These are phyloP conservation scores for Hydrochoerus hydrochaeris DNA, from an alignment of 2,113 vertebrate species.

Conservation along the genomic window DNA sequence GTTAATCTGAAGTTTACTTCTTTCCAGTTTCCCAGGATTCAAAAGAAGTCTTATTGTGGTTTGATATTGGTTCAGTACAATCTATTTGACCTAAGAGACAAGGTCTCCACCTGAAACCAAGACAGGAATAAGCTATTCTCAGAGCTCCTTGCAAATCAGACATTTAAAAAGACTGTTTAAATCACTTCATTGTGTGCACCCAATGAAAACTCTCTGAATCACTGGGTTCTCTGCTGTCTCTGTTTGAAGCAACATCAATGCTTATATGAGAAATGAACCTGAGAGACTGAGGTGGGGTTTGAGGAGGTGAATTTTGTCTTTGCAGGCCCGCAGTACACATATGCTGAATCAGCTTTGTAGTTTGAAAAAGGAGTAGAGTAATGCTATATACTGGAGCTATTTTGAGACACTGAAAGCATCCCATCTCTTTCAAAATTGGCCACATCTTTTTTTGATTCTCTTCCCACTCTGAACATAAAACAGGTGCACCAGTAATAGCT, in stretches of 20 bases:
- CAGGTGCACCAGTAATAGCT: conserved; percentile 85
- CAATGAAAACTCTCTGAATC: neutral
- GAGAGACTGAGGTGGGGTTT: neutral
- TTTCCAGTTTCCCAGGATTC: neutral
- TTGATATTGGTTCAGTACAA: neutral
- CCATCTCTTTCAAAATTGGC: conserved; percentile 84
- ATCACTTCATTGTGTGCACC: neutral
- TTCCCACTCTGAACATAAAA: conserved; percentile 85
- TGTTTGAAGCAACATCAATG: neutral
- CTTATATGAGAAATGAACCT: conserved; percentile 43
- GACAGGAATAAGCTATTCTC: neutral
- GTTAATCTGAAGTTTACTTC: neutral
- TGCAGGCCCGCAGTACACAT: conserved; percentile 55
- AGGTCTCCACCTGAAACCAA: neutral
- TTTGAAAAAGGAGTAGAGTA: conserved; percentile 79
- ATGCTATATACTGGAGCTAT: conserved; percentile 84
- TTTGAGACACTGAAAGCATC: conserved; percentile 84
- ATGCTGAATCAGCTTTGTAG: conserved; percentile 79
- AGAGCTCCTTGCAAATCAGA: neutral
- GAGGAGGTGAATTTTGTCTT: conserved; percentile 61
- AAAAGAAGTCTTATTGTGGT: neutral
- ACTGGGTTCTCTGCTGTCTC: neutral
- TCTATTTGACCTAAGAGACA: neutral
- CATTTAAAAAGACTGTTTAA: neutral
- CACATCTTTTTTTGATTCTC: conserved; percentile 84